These are phyloP conservation scores for Andricus grossulariae DNA, from an alignment of 1,140 invertebrate species.

Conservation along the genomic window DNA sequence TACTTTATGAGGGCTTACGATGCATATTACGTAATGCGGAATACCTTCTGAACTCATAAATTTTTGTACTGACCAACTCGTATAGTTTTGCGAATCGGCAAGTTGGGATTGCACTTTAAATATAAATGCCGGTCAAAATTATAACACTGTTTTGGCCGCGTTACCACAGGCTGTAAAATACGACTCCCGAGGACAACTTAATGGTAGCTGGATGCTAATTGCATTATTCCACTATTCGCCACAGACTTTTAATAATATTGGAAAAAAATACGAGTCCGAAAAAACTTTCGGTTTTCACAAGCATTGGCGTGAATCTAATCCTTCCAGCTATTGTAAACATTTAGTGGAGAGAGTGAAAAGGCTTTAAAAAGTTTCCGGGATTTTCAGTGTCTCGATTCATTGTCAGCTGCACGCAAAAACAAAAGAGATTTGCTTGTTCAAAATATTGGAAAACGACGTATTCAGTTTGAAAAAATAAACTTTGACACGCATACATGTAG, in stretches of 20 bases:
- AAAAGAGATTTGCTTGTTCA: not conserved
- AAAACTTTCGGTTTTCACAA: not conserved
- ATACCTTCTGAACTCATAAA: constrained; percentile 18
- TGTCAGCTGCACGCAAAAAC: not conserved
- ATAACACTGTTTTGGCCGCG: constrained; percentile 26
- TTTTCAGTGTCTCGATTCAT: not conserved
- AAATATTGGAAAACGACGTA: not conserved
- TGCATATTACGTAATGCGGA: not conserved
- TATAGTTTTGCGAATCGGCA: constrained; percentile 20
- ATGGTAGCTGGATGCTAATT: constrained; percentile 17
- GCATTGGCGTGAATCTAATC: not conserved
- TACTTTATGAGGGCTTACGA: not conserved
- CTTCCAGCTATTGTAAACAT: constrained; percentile 8
- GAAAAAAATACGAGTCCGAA: not conserved
- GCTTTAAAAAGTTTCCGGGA: constrained; percentile 15
- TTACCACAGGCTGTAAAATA: constrained; percentile 28
- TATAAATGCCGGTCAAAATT: constrained; percentile 23
- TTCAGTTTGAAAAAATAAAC: not conserved
- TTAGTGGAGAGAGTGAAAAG: constrained; percentile 3
- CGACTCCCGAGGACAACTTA: constrained; percentile 21
- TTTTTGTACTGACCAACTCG: constrained; percentile 28
- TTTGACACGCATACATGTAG: no score
- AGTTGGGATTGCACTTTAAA: constrained; percentile 29
- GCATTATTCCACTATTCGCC: constrained; percentile 16
- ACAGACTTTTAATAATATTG: not conserved